These are phyloP conservation scores for Teleogryllus oceanicus DNA, from an alignment of 2,888 invertebrate genomes.

Conservation along the genomic window DNA sequence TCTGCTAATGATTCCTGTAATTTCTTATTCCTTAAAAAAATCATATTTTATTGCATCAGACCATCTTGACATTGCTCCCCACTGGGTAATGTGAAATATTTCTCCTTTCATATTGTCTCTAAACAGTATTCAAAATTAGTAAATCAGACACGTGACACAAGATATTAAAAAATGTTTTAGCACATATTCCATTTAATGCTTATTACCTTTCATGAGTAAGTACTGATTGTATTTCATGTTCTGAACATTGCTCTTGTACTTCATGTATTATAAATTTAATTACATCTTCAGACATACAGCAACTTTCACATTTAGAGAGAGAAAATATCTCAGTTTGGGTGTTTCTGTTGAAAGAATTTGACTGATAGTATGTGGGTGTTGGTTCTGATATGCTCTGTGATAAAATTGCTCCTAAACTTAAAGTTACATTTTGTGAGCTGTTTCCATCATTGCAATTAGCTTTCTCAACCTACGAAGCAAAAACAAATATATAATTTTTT, in stretches of 20 bases:
- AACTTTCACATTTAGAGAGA: slow-evolving; percentile 18
- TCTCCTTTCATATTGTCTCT: slow-evolving; percentile 19
- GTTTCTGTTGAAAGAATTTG: neutral
- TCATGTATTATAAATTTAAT: slow-evolving; percentile 4
- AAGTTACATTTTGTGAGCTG: neutral
- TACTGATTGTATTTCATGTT: neutral
- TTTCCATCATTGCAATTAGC: neutral
- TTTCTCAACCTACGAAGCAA: neutral
- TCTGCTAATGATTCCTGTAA: no score
- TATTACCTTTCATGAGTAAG: neutral
- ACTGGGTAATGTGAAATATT: slow-evolving; percentile 20
- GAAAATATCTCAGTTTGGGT: slow-evolving; percentile 20
- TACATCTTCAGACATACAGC: slow-evolving; percentile 19
- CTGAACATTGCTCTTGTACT: neutral
- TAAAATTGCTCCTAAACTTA: neutral
- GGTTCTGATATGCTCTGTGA: neutral
- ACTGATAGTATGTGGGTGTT: neutral
- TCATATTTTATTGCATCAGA: slow-evolving; percentile 2
- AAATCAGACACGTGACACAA: no score
- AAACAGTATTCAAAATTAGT: neutral
- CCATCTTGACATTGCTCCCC: slow-evolving; percentile 25
- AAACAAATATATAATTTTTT: neutral
- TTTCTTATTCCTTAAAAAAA: no score
- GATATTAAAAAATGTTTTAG: no score
- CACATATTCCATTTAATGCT: neutral